A percentile compares a stretch with the other conserved stretches of the same genome.
phyloP scores from a whole-genome alignment of 2,888 invertebrate genomes.

The Thereva unica region DNA sequence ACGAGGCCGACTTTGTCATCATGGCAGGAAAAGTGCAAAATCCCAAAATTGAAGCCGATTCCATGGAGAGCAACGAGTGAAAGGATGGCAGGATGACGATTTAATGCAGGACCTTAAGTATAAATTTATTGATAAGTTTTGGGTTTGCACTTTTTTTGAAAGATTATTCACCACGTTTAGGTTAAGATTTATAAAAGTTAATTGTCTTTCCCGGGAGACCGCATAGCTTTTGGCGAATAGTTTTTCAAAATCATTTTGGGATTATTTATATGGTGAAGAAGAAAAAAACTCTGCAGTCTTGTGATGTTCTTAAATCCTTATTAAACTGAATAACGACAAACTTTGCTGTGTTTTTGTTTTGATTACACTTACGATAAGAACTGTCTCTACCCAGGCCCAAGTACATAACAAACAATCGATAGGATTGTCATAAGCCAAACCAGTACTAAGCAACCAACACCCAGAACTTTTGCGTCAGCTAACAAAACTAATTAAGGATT shows the following conservation, averaged over 20 bases:
- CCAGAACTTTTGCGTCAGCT: conserved; percentile 3
- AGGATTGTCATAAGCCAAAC: neutral
- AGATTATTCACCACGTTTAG: too few relatives aligned
- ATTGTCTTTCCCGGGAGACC: too few relatives aligned
- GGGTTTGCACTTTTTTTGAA: conserved; percentile 1
- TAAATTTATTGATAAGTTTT: conserved; percentile 2
- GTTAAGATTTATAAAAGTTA: too few relatives aligned
- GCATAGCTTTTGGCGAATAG: neutral
- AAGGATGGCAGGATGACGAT: neutral
- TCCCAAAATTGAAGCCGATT: conserved; percentile 51
- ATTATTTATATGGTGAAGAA: conserved; percentile 8
- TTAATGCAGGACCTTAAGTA: neutral
- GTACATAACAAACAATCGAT: conserved; percentile 5
- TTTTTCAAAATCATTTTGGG: neutral
- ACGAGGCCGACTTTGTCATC: conserved; percentile 63
- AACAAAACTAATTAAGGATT: conserved; percentile 15
- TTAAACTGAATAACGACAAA: neutral
- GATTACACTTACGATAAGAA: neutral
- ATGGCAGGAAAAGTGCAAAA: conserved; percentile 65
- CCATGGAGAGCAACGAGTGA: neutral
- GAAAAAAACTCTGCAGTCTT: neutral
- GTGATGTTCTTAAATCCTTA: neutral
- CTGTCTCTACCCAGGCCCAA: neutral
- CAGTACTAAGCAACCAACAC: neutral
- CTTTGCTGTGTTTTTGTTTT: neutral